Evolutionary conservation across 2,888 invertebrate genomes (phyloP).

Genomic region (Drosophila differens): DNA sequence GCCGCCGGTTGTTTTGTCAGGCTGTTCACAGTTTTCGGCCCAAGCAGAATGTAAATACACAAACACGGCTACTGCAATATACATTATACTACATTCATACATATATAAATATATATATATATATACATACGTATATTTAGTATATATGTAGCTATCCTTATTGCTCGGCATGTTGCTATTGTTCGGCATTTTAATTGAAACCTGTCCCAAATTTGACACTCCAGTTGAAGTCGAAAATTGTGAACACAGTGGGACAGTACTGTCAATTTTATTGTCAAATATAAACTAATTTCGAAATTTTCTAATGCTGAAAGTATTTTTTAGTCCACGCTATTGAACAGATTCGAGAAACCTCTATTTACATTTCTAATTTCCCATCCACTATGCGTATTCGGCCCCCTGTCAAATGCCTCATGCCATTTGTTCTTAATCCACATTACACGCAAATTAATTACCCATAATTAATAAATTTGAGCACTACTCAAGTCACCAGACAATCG

Average conservation of each 20-base stretch:
- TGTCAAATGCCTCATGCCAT: background rate
- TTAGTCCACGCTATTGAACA: too few relatives aligned
- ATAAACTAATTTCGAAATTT: too few relatives aligned
- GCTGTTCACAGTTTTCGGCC: conserved; percentile 12
- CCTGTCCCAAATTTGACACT: conserved; percentile 34
- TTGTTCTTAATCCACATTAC: conserved; percentile 14
- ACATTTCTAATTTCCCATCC: background rate
- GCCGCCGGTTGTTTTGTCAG: conserved; percentile 49
- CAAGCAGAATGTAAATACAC: conserved; percentile 22
- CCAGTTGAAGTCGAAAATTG: conserved; percentile 5
- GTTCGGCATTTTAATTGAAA: conserved; percentile 49
- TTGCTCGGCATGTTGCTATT: conserved; percentile 27
- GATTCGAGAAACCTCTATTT: background rate
- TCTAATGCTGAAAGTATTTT: background rate
- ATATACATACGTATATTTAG: background rate
- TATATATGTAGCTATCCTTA: conserved; percentile 9
- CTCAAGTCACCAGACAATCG: conserved; percentile 34
- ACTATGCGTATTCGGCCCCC: background rate
- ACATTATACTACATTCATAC: background rate
- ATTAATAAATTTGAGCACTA: conserved; percentile 71
- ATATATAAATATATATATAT: background rate
- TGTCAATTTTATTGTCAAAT: background rate
- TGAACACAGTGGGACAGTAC: conserved; percentile 20
- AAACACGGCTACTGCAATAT: background rate
- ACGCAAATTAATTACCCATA: conserved; percentile 61